phyloP scores from a whole-genome alignment of 2,888 invertebrate species.

The Xanthia togata region DNA sequence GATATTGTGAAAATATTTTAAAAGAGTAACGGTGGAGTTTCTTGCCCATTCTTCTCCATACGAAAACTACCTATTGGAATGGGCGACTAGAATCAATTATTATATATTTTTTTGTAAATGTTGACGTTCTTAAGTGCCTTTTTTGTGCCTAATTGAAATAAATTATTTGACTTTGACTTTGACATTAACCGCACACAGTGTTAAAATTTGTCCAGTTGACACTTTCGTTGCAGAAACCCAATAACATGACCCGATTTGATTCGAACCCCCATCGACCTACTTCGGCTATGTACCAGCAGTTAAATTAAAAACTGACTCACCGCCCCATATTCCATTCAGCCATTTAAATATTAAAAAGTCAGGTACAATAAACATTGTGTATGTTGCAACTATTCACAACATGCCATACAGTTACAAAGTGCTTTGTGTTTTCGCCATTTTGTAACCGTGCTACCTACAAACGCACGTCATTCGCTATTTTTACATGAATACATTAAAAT shows the following conservation, averaged over 20 bases:
- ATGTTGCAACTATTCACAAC: conserved; percentile 51
- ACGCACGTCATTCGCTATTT: conserved; percentile 46
- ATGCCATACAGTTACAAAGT: conserved; percentile 41
- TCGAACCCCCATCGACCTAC: conserved; percentile 53
- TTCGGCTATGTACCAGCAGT: conserved; percentile 2
- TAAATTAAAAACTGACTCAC: conserved; percentile 43
- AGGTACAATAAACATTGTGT: conserved; percentile 24
- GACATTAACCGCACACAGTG: conserved; percentile 34
- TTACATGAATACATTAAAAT: conserved; percentile 52
- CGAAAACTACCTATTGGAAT: too few relatives aligned
- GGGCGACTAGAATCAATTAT: too few relatives aligned
- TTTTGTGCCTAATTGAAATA: too few relatives aligned
- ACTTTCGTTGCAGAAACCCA: conserved; percentile 26
- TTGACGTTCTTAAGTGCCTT: too few relatives aligned
- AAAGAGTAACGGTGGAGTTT: too few relatives aligned
- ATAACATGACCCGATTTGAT: conserved; percentile 27
- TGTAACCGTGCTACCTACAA: conserved; percentile 33
- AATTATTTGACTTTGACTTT: too few relatives aligned
- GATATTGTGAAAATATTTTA: too few relatives aligned
- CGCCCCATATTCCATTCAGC: conserved; percentile 2
- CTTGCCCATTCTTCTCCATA: too few relatives aligned
- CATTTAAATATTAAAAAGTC: conserved; percentile 48
- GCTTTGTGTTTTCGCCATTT: conserved; percentile 53
- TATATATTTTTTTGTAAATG: too few relatives aligned
- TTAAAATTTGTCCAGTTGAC: conserved; percentile 24